phyloP scores from a whole-genome alignment of 2,888 invertebrate species.

The Amphipoea lucens region DNA sequence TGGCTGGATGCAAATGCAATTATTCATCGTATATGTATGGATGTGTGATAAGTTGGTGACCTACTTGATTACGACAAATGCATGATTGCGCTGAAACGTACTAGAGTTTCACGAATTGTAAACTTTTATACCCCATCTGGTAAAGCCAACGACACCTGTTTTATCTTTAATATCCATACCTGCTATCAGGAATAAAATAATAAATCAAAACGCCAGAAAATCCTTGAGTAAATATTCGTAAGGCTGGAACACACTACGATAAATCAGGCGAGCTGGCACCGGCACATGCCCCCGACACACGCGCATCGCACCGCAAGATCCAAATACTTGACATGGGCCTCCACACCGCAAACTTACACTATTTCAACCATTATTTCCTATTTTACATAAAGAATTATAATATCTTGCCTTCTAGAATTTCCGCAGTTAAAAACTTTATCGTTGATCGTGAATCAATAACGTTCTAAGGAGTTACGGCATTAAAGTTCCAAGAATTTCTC shows the following conservation, averaged over 20 bases:
- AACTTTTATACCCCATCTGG: conserved; percentile 9
- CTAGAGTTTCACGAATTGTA: neutral
- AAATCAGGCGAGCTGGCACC: conserved; percentile 66
- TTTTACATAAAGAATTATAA: conserved; percentile 30
- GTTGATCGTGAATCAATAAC: conserved; percentile 50
- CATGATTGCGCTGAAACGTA: conserved; percentile 1
- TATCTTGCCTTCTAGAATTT: conserved; percentile 28
- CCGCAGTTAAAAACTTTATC: conserved; percentile 51
- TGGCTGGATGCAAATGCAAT: conserved; percentile 1
- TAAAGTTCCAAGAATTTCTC: conserved; percentile 43
- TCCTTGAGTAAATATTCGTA: conserved; percentile 64
- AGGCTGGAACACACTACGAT: conserved; percentile 61
- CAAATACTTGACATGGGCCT: conserved; percentile 63
- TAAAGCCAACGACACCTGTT: conserved; percentile 31
- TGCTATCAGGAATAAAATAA: conserved; percentile 50
- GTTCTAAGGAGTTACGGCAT: conserved; percentile 36
- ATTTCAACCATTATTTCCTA: conserved; percentile 42
- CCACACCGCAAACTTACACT: conserved; percentile 62
- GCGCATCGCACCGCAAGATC: conserved; percentile 66
- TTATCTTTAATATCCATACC: conserved; percentile 55
- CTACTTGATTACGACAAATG: conserved; percentile 6
- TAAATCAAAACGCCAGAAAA: conserved; percentile 63
- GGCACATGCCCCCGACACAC: conserved; percentile 69
- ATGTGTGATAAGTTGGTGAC: neutral
- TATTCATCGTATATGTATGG: neutral